Conservation (phyloP, 2,113 vertebrate genomes). For the Euleptes europaea region DNA sequence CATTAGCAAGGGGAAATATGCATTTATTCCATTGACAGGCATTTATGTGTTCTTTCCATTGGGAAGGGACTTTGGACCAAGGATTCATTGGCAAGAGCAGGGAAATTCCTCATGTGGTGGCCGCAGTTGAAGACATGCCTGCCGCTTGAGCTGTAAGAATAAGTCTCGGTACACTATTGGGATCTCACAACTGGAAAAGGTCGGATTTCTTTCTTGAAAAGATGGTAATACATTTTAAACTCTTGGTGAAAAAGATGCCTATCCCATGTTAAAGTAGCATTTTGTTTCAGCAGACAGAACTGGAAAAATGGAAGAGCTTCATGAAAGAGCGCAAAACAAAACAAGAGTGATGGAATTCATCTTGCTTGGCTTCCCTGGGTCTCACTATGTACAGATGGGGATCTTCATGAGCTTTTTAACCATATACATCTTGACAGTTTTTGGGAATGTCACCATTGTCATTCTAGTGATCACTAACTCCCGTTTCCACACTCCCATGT, state of each 20-base stretch:
- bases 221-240: background rate
- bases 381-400: background rate
- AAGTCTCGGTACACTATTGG: no score
- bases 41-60: no score
- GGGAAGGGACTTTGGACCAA: no score
- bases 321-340: background rate
- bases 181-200: no score
- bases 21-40: no score
- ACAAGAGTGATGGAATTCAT: background rate
- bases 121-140: no score
- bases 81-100: no score
- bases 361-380: conserved; percentile 36
- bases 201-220: background rate
- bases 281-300: background rate
- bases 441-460: conserved; percentile 1
- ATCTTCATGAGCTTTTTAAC: conserved; percentile 25
- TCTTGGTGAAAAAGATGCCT: no score
- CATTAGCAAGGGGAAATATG: no score
- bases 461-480: background rate
- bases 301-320: background rate
- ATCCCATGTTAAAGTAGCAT: background rate
- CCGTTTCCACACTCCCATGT: conserved; percentile 20
- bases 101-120: no score
- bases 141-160: no score
- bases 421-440: background rate